A percentile compares a stretch with the other conserved stretches of the same genome.
Conservation (phyloP, 2,797 vertebrate species). For the Cryptoblepharus egeriae region DNA sequence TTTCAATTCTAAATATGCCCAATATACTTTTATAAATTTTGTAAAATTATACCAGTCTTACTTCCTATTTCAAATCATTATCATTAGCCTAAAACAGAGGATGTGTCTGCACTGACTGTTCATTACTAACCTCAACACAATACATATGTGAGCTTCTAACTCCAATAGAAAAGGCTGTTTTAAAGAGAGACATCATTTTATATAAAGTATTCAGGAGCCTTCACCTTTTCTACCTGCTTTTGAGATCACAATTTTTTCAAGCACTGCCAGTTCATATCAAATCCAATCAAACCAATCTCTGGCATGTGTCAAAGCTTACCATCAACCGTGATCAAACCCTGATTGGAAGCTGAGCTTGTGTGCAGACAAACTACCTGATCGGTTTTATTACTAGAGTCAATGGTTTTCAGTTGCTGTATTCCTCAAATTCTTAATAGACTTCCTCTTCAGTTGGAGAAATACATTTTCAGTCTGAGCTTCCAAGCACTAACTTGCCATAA, state of each 20-base stretch:
- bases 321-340: neutral
- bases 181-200: neutral
- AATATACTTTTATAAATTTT: too few relatives aligned
- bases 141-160: too few relatives aligned
- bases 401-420: neutral
- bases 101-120: neutral
- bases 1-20: too few relatives aligned
- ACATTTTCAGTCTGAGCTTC: neutral
- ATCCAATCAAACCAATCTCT: neutral
- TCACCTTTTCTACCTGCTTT: neutral
- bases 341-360: neutral
- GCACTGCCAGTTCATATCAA: neutral
- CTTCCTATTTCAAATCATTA: neutral
- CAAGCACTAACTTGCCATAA: constrained; percentile 26
- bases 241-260: neutral
- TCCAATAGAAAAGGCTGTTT: neutral
- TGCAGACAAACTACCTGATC: neutral
- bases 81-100: too few relatives aligned
- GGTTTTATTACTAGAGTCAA: neutral
- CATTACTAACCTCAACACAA: neutral
- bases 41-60: too few relatives aligned
- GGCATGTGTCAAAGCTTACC: neutral
- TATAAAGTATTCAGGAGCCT: neutral
- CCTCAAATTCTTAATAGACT: constrained; percentile 14
- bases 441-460: neutral